Evolutionary conservation across 2,113 vertebrate genomes (phyloP).

Genomic region (Casuarius casuarius): DNA sequence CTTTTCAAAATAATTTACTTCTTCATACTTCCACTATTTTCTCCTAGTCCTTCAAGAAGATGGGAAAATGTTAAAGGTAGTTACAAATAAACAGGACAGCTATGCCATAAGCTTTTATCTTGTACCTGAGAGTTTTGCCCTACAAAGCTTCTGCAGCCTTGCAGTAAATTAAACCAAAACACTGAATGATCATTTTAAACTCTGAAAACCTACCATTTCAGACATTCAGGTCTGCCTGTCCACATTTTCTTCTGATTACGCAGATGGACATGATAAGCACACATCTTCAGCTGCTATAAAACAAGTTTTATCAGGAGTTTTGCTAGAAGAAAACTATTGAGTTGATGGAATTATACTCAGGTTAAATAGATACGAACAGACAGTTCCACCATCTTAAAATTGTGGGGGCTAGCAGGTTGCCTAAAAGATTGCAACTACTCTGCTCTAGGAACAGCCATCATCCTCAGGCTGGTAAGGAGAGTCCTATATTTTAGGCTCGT

Average conservation of each 20-base stretch:
- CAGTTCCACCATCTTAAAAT: background rate
- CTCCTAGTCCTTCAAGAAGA: background rate
- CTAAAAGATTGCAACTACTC: background rate
- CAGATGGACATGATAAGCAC: rapidly evolving
- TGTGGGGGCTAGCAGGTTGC: background rate
- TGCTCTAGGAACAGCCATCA: background rate
- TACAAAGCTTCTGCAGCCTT: background rate
- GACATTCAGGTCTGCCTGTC: background rate
- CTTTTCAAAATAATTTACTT: background rate
- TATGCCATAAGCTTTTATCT: background rate
- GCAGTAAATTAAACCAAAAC: background rate
- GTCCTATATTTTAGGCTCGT: background rate
- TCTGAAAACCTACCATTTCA: background rate
- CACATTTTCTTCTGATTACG: background rate
- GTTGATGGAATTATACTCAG: background rate
- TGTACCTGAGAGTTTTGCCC: background rate
- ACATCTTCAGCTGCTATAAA: background rate
- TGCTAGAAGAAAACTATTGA: background rate
- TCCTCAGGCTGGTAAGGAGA: rapidly evolving
- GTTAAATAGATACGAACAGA: background rate
- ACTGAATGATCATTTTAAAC: background rate
- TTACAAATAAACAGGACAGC: background rate
- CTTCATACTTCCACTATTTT: background rate
- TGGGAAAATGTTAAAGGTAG: background rate
- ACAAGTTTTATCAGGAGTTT: background rate